These are phyloP conservation scores for Drosophila formosana DNA, from an alignment of 2,888 invertebrate genomes.

Conservation along the genomic window DNA sequence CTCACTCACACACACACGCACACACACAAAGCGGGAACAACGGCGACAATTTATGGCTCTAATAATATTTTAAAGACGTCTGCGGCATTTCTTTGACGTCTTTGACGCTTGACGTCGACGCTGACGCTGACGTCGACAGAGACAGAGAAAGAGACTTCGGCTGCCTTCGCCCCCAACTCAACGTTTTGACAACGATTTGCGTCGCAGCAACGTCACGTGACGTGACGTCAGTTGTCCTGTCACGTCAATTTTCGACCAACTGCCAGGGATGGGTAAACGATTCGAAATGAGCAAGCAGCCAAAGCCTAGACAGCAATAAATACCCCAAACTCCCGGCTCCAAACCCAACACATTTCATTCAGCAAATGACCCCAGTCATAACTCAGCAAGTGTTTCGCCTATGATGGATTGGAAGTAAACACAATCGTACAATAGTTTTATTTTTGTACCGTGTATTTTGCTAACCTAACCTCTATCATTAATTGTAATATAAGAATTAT, in stretches of 20 bases:
- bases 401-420: background rate
- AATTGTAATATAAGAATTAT: too few relatives aligned
- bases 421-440: too few relatives aligned
- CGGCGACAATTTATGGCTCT: conserved; percentile 45
- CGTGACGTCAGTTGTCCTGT: conserved; percentile 46
- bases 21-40: conserved; percentile 14
- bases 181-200: background rate
- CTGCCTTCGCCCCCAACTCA: conserved; percentile 6
- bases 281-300: conserved; percentile 34
- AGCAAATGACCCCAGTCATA: background rate
- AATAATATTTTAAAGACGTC: conserved; percentile 54
- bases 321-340: conserved; percentile 4
- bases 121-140: conserved; percentile 19
- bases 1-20: conserved; percentile 5
- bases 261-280: conserved; percentile 26
- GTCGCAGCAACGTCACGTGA: conserved; percentile 17
- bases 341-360: background rate
- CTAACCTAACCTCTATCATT: too few relatives aligned
- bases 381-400: conserved; percentile 20
- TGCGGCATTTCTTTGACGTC: conserved; percentile 29
- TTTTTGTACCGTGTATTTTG: too few relatives aligned
- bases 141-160: conserved; percentile 19
- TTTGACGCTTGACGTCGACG: conserved; percentile 32
- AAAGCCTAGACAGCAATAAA: conserved; percentile 31
- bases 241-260: conserved; percentile 38